A percentile compares a stretch with the other conserved stretches of the same genome.
phyloP scores from a whole-genome alignment of 2,888 invertebrate genomes.

The Calliphora vomitoria region DNA sequence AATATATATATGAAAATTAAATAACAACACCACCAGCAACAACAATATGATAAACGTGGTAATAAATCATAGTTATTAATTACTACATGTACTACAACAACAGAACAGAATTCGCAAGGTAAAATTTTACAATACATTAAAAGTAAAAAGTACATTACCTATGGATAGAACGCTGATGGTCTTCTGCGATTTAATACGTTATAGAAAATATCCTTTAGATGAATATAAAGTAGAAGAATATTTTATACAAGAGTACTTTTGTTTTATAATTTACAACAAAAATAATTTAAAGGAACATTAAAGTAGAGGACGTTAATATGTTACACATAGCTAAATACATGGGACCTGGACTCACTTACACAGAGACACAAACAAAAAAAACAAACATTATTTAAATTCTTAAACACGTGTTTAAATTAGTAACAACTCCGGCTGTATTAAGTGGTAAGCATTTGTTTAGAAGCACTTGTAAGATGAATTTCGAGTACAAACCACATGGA shows the following conservation, averaged over 20 bases:
- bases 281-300: conserved; percentile 57
- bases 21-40: conserved; percentile 33
- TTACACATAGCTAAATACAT: neutral
- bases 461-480: neutral
- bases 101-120: conserved; percentile 15
- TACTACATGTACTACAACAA: conserved; percentile 42
- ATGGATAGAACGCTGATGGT: neutral
- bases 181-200: neutral
- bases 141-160: neutral
- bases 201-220: conserved; percentile 13
- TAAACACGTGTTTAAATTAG: conserved; percentile 25
- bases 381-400: conserved; percentile 2
- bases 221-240: conserved; percentile 10
- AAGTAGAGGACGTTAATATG: conserved; percentile 21
- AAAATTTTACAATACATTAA: neutral
- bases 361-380: neutral
- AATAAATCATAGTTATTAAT: conserved; percentile 70
- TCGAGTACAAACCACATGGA: no score
- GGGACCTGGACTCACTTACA: neutral
- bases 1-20: neutral
- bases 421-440: neutral
- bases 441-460: neutral
- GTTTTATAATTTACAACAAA: conserved; percentile 51
- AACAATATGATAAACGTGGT: conserved; percentile 57
- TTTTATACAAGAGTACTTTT: neutral